These are phyloP conservation scores for Microcebus jonahi DNA, from an alignment of 2,113 vertebrate species.

Conservation along the genomic window DNA sequence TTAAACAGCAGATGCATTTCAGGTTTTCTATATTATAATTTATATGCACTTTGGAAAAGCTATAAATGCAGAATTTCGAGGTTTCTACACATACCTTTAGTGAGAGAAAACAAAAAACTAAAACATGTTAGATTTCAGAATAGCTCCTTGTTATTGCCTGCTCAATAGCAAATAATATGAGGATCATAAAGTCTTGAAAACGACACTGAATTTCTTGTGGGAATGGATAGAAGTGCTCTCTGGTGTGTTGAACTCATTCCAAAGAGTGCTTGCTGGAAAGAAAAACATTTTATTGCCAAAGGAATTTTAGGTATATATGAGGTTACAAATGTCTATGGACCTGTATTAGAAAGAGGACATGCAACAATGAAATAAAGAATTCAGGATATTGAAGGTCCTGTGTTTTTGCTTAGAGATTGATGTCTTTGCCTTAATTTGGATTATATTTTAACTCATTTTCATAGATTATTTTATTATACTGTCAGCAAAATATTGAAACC, in stretches of 20 bases:
- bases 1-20: background rate
- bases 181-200: constrained; percentile 51
- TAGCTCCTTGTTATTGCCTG: constrained; percentile 35
- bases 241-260: constrained; percentile 28
- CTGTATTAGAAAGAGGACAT: background rate
- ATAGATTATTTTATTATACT: background rate
- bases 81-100: background rate
- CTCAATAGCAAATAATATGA: constrained; percentile 40
- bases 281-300: constrained; percentile 45
- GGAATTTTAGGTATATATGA: background rate
- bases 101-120: background rate
- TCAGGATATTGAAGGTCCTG: background rate
- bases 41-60: background rate
- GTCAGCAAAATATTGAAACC: background rate
- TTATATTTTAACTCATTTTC: background rate
- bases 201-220: constrained; percentile 1
- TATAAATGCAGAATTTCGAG: background rate
- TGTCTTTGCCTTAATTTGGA: background rate
- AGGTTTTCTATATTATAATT: background rate
- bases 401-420: background rate
- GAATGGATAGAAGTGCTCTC: constrained; percentile 36
- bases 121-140: background rate
- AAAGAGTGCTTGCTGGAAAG: constrained; percentile 26
- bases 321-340: background rate
- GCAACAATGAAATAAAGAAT: background rate